Conservation (phyloP, 2,888 invertebrate species). For the Zaprionus lineosus region DNA sequence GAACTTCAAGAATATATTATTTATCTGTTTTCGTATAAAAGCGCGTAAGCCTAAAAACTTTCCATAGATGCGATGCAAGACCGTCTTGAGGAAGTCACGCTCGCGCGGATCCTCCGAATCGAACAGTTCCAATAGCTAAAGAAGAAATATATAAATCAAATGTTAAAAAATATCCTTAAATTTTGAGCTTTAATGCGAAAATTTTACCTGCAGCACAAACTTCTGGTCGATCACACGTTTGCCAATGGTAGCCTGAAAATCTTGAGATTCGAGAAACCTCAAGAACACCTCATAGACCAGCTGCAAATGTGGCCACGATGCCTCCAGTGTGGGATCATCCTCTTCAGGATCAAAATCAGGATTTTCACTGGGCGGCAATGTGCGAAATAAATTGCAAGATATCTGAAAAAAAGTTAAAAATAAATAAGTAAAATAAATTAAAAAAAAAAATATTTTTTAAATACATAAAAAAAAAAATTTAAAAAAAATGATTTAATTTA, state of each 20-base stretch:
- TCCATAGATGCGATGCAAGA: conserved; percentile 98
- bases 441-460: no score
- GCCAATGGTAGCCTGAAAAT: conserved; percentile 95
- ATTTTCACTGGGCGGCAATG: conserved; percentile 92
- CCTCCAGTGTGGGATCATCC: conserved; percentile 97
- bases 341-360: conserved; percentile 97
- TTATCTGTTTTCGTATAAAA: conserved; percentile 98
- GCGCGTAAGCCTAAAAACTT: conserved; percentile 97
- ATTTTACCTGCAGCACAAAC: conserved; percentile 93
- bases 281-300: conserved; percentile 90
- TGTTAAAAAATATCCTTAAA: not conserved
- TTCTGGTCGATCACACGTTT: conserved; percentile 97
- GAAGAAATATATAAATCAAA: conserved; percentile 39
- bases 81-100: conserved; percentile 98
- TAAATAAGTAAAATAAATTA: not conserved
- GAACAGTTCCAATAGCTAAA: conserved; percentile 94
- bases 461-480: no score
- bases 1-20: conserved; percentile 97
- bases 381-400: conserved; percentile 93
- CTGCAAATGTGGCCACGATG: conserved; percentile 97
- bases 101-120: conserved; percentile 98
- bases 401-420: conserved; percentile 84
- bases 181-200: no score
- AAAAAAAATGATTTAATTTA: no score
- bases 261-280: conserved; percentile 94